phyloP scores from a whole-genome alignment of 2,113 vertebrate species.

The Verasper variegatus region DNA sequence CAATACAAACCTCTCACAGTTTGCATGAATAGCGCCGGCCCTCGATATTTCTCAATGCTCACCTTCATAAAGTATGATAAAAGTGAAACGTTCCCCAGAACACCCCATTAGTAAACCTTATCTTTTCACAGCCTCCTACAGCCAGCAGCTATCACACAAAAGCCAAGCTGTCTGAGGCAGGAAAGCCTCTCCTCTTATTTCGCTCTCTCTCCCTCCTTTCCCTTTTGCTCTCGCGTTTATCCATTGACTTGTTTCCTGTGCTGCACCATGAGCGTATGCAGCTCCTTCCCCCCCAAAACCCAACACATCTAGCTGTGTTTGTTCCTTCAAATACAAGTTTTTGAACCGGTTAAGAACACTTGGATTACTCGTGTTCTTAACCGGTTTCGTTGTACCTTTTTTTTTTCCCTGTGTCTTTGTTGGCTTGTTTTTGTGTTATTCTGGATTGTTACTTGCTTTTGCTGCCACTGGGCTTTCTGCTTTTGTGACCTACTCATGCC shows the following conservation, averaged over 20 bases:
- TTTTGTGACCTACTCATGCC: slow-evolving; percentile 22
- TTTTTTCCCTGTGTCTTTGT: not conserved
- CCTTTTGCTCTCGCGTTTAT: slow-evolving; percentile 49
- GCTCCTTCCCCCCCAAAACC: not conserved
- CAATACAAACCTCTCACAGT: slow-evolving; percentile 57
- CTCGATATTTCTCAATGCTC: slow-evolving; percentile 47
- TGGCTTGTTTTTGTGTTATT: slow-evolving; percentile 14
- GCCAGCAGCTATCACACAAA: slow-evolving; percentile 61
- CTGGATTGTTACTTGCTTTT: slow-evolving; percentile 8
- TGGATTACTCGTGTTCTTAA: not conserved
- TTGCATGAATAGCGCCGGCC: slow-evolving; percentile 42
- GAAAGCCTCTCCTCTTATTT: slow-evolving; percentile 43
- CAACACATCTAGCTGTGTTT: not conserved
- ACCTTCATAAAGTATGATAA: slow-evolving; percentile 65
- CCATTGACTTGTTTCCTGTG: slow-evolving; percentile 34
- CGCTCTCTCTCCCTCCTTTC: slow-evolving; percentile 26
- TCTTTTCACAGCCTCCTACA: slow-evolving; percentile 69
- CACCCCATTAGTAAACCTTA: slow-evolving; percentile 72
- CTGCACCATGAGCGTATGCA: not conserved
- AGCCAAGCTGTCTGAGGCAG: slow-evolving; percentile 52
- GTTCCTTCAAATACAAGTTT: not conserved
- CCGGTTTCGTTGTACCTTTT: not conserved
- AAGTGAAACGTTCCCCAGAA: slow-evolving; percentile 65
- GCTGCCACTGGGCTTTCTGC: slow-evolving; percentile 9
- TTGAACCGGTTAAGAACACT: no score